Percentiles rank a stretch among this genome's conserved stretches.
Conservation (phyloP, 1,140 invertebrate species). For the Stenopsyche tienmushanensis region DNA sequence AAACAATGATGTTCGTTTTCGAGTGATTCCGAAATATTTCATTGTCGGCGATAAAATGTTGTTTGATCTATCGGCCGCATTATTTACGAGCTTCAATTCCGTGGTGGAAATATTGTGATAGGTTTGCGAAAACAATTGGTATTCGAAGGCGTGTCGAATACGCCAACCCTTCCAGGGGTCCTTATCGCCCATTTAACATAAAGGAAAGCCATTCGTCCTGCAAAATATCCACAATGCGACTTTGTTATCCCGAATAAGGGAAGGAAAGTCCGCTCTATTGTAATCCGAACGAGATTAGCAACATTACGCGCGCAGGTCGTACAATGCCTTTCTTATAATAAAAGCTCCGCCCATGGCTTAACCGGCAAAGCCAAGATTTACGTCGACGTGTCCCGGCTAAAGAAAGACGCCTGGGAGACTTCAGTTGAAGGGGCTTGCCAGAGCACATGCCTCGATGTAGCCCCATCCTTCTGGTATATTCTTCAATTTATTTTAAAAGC, state of each 20-base stretch:
- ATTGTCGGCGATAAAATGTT: neutral
- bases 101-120: constrained; percentile 4
- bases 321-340: constrained; percentile 27
- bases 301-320: constrained; percentile 21
- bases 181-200: constrained; percentile 19
- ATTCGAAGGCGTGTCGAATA: constrained; percentile 6
- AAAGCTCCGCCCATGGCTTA: constrained; percentile 28
- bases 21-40: too few species aligned
- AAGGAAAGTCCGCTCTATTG: constrained; percentile 13
- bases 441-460: constrained; percentile 4
- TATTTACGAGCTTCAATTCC: neutral
- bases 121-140: constrained; percentile 1
- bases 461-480: constrained; percentile 9
- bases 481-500: constrained; percentile 41
- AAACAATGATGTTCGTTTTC: too few species aligned
- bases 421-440: constrained; percentile 2
- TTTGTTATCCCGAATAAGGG: constrained; percentile 18
- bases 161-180: neutral
- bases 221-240: constrained; percentile 12
- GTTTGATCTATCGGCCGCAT: neutral
- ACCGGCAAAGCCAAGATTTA: constrained; percentile 20
- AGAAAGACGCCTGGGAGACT: neutral
- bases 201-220: constrained; percentile 12
- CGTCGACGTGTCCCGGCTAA: constrained; percentile 6
- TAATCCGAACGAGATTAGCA: constrained; percentile 35